Evolutionary conservation across 2,113 vertebrate genomes (phyloP).

Genomic region (Motacilla tschutschensis): DNA sequence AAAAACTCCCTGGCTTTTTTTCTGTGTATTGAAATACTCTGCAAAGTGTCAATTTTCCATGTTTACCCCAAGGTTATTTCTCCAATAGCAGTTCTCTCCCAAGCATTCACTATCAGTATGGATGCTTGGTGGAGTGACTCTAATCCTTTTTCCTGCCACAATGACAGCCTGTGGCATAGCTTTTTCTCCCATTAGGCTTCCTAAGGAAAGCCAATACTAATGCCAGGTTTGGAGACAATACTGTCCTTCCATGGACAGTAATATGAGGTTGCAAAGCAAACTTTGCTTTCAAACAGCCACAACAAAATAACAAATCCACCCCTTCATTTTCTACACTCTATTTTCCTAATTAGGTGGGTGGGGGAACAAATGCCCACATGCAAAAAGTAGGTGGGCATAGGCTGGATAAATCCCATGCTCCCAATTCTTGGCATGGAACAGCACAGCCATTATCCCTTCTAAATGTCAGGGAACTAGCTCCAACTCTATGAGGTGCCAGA

Average conservation of each 20-base stretch:
- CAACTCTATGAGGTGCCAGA: slow-evolving; percentile 67
- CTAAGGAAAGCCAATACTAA: slow-evolving; percentile 39
- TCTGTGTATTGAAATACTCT: background rate
- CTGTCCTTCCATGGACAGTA: slow-evolving; percentile 32
- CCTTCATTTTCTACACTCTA: slow-evolving; percentile 57
- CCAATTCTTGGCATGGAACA: slow-evolving; percentile 66
- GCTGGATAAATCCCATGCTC: slow-evolving; percentile 59
- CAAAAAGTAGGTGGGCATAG: slow-evolving; percentile 64
- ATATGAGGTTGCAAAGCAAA: slow-evolving; percentile 55
- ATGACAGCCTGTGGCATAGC: background rate
- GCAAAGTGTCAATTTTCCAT: background rate
- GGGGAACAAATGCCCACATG: slow-evolving; percentile 66
- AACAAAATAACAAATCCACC: slow-evolving; percentile 58
- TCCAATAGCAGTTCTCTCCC: background rate
- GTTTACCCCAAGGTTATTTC: background rate
- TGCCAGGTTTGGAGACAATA: slow-evolving; percentile 52
- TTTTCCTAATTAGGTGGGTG: slow-evolving; percentile 68
- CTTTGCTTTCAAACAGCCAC: slow-evolving; percentile 55
- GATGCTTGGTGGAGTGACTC: background rate
- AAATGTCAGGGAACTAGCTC: slow-evolving; percentile 75
- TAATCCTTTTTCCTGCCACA: background rate
- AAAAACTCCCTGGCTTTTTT: background rate
- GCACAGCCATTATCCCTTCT: slow-evolving; percentile 63
- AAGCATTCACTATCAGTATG: background rate
- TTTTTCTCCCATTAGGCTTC: slow-evolving; percentile 13